Evolutionary conservation across 2,113 vertebrate genomes (phyloP).

Genomic region (Bambusicola thoracicus): DNA sequence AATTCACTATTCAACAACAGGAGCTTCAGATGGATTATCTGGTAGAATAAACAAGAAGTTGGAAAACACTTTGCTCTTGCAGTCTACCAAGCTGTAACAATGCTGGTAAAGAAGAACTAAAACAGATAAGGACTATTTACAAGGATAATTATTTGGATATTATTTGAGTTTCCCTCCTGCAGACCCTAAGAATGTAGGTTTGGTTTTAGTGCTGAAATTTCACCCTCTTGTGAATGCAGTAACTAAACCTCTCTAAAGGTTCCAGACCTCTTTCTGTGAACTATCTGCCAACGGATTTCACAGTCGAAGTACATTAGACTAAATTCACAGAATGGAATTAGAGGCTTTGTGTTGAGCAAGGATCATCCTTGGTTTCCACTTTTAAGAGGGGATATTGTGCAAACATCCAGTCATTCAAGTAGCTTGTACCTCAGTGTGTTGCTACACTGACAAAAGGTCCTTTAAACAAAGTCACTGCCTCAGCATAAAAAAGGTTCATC

Average conservation of each 20-base stretch:
- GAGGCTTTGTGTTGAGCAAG: not conserved
- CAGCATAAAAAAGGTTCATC: not conserved
- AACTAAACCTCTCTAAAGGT: not conserved
- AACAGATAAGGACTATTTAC: not conserved
- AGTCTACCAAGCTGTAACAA: not conserved
- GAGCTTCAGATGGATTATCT: not conserved
- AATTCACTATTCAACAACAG: not conserved
- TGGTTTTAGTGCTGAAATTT: not conserved
- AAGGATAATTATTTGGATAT: not conserved
- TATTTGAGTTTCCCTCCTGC: not conserved
- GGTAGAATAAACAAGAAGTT: not conserved
- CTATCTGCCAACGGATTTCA: not conserved
- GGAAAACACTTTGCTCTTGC: not conserved
- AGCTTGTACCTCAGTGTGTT: not conserved
- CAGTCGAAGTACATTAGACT: not conserved
- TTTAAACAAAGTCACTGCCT: not conserved
- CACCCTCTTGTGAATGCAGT: not conserved
- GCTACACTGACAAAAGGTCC: not conserved
- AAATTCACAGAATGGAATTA: not conserved
- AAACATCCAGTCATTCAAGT: rapidly evolving
- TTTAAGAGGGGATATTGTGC: not conserved
- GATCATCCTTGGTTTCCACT: not conserved
- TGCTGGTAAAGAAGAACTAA: not conserved
- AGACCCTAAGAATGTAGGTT: not conserved
- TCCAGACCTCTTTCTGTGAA: not conserved